phyloP scores from a whole-genome alignment of 2,888 invertebrate species.

The Didymodactylos carnosus region DNA sequence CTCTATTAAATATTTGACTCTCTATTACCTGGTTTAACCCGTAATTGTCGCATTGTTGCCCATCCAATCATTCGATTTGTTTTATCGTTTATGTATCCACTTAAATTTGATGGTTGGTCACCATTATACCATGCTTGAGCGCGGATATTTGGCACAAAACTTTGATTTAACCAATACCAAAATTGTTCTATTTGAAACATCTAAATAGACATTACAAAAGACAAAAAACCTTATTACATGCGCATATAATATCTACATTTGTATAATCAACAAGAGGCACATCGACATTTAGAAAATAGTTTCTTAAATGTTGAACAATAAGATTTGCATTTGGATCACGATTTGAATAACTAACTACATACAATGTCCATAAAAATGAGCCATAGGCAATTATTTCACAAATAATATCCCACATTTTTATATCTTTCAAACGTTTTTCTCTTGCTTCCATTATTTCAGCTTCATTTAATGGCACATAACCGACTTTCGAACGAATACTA shows the following conservation, averaged over 20 bases:
- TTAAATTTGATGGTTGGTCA: conserved; percentile 34
- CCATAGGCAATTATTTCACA: neutral
- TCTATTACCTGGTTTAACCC: conserved; percentile 22
- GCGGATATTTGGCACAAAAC: neutral
- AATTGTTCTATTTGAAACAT: neutral
- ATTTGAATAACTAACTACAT: neutral
- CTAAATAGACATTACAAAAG: neutral
- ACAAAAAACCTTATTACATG: neutral
- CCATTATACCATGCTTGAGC: conserved; percentile 36
- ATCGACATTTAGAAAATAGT: neutral
- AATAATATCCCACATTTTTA: neutral
- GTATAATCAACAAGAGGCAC: neutral
- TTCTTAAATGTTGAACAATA: neutral
- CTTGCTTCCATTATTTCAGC: conserved; percentile 19
- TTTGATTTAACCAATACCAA: neutral
- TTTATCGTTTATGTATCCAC: conserved; percentile 38
- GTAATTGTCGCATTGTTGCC: conserved; percentile 37
- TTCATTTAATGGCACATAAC: neutral
- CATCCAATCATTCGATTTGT: conserved; percentile 39
- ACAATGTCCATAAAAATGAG: neutral
- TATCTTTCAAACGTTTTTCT: conserved; percentile 20
- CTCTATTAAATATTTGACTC: neutral
- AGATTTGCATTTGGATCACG: neutral
- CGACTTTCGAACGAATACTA: neutral
- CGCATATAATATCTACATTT: neutral